Percentiles rank a stretch among this genome's conserved stretches.
Conservation (phyloP, 2,113 vertebrate genomes). For the Bufo bufo region DNA sequence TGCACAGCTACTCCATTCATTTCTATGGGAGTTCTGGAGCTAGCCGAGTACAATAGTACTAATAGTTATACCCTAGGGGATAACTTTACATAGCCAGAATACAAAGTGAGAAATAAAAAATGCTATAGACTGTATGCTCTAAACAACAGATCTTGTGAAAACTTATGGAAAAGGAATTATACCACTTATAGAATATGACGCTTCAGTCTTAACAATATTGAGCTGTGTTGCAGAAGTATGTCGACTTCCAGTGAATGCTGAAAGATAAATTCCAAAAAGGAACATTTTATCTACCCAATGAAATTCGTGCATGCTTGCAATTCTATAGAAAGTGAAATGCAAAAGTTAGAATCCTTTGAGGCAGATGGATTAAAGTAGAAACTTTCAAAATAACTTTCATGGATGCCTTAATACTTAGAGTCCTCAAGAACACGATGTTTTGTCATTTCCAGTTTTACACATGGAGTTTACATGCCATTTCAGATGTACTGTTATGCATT, state of each 20-base stretch:
- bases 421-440: neutral
- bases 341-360: neutral
- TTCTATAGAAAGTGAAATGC: neutral
- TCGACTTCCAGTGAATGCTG: conserved; percentile 43
- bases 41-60: no score
- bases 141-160: neutral
- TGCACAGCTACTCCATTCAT: no score
- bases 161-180: neutral
- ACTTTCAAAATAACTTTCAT: neutral
- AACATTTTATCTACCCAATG: neutral
- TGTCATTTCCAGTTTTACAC: neutral
- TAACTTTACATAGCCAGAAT: no score
- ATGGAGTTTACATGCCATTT: neutral
- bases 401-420: neutral
- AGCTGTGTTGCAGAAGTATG: conserved; percentile 35
- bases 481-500: neutral
- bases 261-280: conserved; percentile 42
- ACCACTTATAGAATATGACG: conserved; percentile 43
- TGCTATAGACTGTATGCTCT: no score
- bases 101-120: no score
- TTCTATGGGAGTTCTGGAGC: no score
- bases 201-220: conserved; percentile 30
- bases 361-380: neutral
- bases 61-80: no score
- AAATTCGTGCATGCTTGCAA: neutral